A percentile compares a stretch with the other conserved stretches of the same genome.
These are phyloP conservation scores for Forbesichthys papilliferus DNA, from an alignment of 2,113 vertebrate genomes.

Conservation along the genomic window DNA sequence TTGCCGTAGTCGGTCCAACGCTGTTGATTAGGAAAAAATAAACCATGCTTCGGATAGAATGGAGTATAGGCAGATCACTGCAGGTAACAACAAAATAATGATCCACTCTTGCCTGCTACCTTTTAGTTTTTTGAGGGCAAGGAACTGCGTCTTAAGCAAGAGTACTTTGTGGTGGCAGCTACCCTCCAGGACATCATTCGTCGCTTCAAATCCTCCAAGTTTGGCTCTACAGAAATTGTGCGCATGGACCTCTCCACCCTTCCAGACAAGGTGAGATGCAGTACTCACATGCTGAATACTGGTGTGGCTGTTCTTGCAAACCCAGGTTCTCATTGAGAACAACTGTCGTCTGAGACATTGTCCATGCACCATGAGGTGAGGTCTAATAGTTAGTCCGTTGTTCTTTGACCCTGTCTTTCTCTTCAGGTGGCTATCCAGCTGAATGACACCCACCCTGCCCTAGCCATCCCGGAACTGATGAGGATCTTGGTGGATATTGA, in stretches of 20 bases:
- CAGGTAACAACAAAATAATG: background rate
- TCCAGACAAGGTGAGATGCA: constrained; percentile 80
- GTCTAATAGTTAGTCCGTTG: background rate
- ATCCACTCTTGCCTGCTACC: background rate
- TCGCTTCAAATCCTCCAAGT: constrained; percentile 90
- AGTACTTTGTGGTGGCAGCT: constrained; percentile 90
- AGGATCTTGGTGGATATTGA: constrained; percentile 86
- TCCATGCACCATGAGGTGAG: constrained; percentile 69
- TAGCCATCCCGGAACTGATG: constrained; percentile 91
- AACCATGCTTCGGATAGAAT: too few species aligned
- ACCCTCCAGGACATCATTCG: constrained; percentile 92
- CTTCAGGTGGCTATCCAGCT: constrained; percentile 92
- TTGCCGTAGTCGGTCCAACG: background rate
- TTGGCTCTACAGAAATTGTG: constrained; percentile 84
- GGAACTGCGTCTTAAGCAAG: constrained; percentile 90
- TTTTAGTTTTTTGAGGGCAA: constrained; percentile 90
- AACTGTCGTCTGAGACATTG: background rate
- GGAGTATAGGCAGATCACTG: too few species aligned
- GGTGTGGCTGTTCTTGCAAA: too few species aligned
- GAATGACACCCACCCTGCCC: constrained; percentile 90
- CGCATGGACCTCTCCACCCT: constrained; percentile 81
- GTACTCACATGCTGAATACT: background rate
- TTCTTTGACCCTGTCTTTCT: background rate
- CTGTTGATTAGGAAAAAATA: background rate
- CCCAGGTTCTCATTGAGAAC: background rate